These are phyloP conservation scores for Callinectes sapidus DNA, from an alignment of 2,888 invertebrate genomes.

Conservation along the genomic window DNA sequence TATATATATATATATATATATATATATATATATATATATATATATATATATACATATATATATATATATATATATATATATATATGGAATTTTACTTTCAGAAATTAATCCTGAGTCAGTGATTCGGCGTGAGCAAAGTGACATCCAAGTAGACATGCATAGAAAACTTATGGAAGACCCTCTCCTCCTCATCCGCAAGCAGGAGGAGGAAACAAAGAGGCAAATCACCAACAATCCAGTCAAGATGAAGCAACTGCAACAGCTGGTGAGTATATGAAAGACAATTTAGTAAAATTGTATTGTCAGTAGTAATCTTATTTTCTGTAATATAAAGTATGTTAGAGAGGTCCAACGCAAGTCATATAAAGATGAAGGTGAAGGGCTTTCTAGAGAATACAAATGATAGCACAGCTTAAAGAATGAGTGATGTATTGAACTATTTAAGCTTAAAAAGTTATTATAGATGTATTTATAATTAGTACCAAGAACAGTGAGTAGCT, in stretches of 20 bases:
- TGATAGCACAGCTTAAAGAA: neutral
- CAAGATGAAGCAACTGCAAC: conserved; percentile 89
- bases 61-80: neutral
- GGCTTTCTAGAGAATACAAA: neutral
- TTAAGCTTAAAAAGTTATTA: neutral
- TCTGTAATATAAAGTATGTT: neutral
- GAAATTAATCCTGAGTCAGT: conserved; percentile 71
- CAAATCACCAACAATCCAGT: conserved; percentile 93
- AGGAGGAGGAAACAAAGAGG: conserved; percentile 90
- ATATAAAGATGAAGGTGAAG: neutral
- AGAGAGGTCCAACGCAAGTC: neutral
- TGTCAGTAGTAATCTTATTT: conserved; percentile 18
- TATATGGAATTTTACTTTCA: conserved; percentile 27
- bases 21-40: neutral
- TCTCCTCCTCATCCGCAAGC: conserved; percentile 89
- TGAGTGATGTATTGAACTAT: neutral
- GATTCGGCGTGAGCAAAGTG: conserved; percentile 51
- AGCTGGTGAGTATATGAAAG: conserved; percentile 79
- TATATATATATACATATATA: neutral
- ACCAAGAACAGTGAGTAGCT: neutral
- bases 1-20: neutral
- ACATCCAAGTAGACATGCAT: conserved; percentile 86
- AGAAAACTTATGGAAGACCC: conserved; percentile 96
- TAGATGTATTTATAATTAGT: neutral
- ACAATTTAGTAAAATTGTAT: neutral